Evolutionary conservation across 2,888 invertebrate genomes (phyloP).

Genomic region (Megastigmus dorsalis): DNA sequence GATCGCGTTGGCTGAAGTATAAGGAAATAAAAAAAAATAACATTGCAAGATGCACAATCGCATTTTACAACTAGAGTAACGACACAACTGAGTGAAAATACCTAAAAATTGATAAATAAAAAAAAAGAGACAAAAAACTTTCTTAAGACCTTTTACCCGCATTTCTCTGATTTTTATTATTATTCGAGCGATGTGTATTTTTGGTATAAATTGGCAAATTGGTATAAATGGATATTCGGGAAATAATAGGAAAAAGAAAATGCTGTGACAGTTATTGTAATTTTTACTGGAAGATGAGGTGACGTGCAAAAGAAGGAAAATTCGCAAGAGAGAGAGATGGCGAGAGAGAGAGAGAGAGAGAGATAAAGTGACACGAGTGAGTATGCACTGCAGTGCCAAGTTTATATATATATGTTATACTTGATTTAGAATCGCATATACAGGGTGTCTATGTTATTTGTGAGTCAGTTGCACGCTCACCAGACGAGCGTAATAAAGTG

Average conservation of each 20-base stretch:
- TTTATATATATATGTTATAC: slow-evolving; percentile 41
- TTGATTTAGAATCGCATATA: slow-evolving; percentile 35
- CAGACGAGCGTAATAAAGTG: no score
- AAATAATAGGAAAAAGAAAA: background rate
- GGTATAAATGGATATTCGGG: no score
- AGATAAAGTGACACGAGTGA: background rate
- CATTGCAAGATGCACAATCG: slow-evolving; percentile 14
- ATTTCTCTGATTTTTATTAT: slow-evolving; percentile 17
- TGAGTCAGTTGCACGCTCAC: slow-evolving; percentile 11
- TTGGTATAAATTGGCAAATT: slow-evolving; percentile 17
- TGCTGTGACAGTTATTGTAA: slow-evolving; percentile 7
- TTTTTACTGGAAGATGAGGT: slow-evolving; percentile 1
- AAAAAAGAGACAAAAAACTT: slow-evolving; percentile 8
- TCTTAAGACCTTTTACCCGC: slow-evolving; percentile 8
- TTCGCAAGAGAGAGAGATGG: background rate
- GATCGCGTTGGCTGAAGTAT: slow-evolving; percentile 22
- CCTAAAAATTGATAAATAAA: no score
- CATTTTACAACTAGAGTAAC: slow-evolving; percentile 18
- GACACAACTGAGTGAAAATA: no score
- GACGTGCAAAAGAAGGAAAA: background rate
- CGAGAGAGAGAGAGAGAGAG: background rate
- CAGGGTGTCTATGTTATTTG: slow-evolving; percentile 34
- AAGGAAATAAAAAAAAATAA: slow-evolving; percentile 23
- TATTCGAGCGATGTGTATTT: slow-evolving; percentile 14
- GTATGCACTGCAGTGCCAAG: slow-evolving; percentile 46